These are phyloP conservation scores for Cheumatopsyche charites DNA, from an alignment of 1,140 invertebrate genomes.

Conservation along the genomic window DNA sequence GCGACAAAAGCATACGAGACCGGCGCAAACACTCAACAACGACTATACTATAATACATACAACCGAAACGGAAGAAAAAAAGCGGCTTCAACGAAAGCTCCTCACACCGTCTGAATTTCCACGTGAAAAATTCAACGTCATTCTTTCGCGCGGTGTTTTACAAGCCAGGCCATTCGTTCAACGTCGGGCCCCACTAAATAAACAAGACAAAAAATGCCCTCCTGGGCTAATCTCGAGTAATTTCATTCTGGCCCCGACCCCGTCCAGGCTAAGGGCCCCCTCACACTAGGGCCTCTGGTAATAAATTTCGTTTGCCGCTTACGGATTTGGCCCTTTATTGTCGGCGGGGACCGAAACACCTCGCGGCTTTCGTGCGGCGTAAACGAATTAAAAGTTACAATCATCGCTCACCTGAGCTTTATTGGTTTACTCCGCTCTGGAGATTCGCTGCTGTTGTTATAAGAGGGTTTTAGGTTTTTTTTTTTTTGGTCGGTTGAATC, in stretches of 20 bases:
- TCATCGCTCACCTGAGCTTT: constrained; percentile 43
- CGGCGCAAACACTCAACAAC: no score
- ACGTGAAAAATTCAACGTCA: constrained; percentile 45
- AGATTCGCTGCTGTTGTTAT: no score
- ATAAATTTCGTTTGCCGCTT: constrained; percentile 45
- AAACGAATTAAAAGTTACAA: constrained; percentile 46
- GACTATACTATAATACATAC: no score
- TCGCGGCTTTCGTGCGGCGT: background rate
- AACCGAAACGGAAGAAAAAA: no score
- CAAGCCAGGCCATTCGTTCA: constrained; percentile 42
- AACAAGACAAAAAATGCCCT: constrained; percentile 47
- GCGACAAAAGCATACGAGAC: no score
- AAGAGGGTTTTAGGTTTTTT: background rate
- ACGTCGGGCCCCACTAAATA: constrained; percentile 43
- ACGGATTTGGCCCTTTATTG: constrained; percentile 43
- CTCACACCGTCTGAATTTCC: constrained; percentile 1
- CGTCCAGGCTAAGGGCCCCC: background rate
- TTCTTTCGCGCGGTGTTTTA: constrained; percentile 37
- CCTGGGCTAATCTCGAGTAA: constrained; percentile 46
- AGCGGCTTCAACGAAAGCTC: no score
- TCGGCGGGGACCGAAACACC: constrained; percentile 25
- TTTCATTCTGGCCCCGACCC: constrained; percentile 15
- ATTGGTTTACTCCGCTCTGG: constrained; percentile 32
- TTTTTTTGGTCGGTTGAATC: background rate
- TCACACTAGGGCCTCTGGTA: constrained; percentile 10